Conservation (phyloP, 2,113 vertebrate species). For the Pterocles orientalis region DNA sequence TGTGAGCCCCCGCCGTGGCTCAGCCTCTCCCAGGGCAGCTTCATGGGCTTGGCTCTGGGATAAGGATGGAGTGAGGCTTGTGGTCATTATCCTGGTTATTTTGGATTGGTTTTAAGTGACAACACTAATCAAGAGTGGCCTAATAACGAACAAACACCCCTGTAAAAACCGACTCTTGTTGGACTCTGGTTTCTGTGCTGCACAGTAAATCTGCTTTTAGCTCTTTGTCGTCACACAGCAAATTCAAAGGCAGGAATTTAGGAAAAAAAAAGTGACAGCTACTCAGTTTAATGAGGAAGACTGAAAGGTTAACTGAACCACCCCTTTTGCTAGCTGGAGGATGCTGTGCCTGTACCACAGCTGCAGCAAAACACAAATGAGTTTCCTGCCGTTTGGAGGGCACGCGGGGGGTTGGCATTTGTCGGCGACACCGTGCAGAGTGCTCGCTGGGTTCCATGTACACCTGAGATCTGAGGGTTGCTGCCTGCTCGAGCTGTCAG, state of each 20-base stretch:
- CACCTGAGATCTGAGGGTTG: background rate
- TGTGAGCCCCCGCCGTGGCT: background rate
- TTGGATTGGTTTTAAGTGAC: background rate
- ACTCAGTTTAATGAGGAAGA: background rate
- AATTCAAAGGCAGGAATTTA: background rate
- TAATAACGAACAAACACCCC: background rate
- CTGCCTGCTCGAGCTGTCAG: background rate
- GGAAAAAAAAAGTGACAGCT: background rate
- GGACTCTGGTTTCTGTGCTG: background rate
- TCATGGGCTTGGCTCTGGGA: background rate
- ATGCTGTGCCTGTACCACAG: background rate
- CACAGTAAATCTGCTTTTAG: background rate
- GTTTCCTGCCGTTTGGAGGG: background rate
- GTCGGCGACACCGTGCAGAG: background rate
- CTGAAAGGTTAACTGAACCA: background rate
- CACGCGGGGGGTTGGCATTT: background rate
- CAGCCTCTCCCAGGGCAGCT: background rate
- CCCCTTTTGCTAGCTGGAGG: background rate
- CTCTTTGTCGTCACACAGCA: background rate
- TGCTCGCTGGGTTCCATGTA: background rate
- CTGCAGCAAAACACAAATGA: background rate
- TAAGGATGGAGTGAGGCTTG: background rate
- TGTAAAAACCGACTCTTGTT: background rate
- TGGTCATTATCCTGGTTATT: background rate
- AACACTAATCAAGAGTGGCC: background rate